A percentile compares a stretch with the other conserved stretches of the same genome.
These are phyloP conservation scores for Clarias batrachus DNA, from an alignment of 2,113 vertebrate species.

Conservation along the genomic window DNA sequence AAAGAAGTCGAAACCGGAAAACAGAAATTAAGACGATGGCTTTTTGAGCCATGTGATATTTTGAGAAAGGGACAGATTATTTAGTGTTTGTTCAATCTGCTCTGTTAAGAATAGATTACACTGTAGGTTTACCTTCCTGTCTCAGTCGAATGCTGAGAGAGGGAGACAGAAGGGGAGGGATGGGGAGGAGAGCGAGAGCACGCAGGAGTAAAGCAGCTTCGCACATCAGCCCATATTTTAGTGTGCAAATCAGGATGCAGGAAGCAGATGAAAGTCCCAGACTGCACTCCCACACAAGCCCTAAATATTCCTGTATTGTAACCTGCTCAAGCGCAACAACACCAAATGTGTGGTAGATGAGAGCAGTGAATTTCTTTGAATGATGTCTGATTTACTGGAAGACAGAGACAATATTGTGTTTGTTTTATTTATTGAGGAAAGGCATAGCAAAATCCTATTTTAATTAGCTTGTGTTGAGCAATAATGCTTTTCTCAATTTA, in stretches of 20 bases:
- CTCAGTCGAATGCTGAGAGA: conserved; percentile 27
- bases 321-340: not conserved
- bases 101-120: conserved; percentile 39
- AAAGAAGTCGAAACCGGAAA: not conserved
- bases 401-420: not conserved
- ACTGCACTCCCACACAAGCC: not conserved
- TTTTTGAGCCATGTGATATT: conserved; percentile 7
- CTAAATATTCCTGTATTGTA: not conserved
- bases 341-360: not conserved
- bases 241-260: conserved; percentile 50
- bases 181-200: conserved; percentile 30
- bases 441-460: no score
- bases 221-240: conserved; percentile 52
- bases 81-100: conserved; percentile 13
- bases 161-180: conserved; percentile 47
- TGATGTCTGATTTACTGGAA: not conserved
- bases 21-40: no score
- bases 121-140: conserved; percentile 53
- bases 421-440: not conserved
- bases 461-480: not conserved
- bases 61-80: conserved; percentile 1
- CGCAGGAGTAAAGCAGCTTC: conserved; percentile 55
- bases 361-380: not conserved
- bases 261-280: not conserved
- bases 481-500: no score